Base-by-base conservation (phyloP, 2,113 vertebrate genomes). In the Hippoglossus stenolepis region DNA sequence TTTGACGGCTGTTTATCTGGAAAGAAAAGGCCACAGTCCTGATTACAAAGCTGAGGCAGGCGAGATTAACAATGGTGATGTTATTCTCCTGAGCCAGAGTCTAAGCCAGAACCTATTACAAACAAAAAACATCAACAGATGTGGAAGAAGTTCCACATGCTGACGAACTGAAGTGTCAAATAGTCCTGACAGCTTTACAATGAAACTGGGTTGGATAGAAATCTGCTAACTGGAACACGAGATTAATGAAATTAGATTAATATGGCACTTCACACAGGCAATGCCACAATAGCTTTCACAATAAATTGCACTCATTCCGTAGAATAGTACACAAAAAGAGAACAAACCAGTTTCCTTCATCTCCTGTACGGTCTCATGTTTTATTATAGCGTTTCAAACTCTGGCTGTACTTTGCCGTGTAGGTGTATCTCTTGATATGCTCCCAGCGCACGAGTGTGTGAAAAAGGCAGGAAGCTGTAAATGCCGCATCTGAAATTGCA, bases 401-500 rank as follows among this genome's bases (percentile, higher is more conserved):
- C 3, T 35, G 20, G 40, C 57, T 43, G 10, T 67, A 40, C 18
- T 74, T 63, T 56, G 38, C 4, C 31, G 4, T 65, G 81, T 75
- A 58, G 40, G 56, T 59, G 45, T 58, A 45, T 57, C 65, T 75
- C 56, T 72, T 38, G 40, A 72, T 51, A 0, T 61, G 68, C 56
- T 62, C 13, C 2, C 17, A 13, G 38, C 51, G 56, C 18, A 18
- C 35, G 45, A 70, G 45, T 28, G 64, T 21, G 68, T 28, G 26
- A 14, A 49, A 70, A 71, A 68, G 61, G 61, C 65, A 58, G 63
- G 54, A 65, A 54, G 28, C 76, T 67, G 76, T 73, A 80, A 87
- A 91, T 90, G 82, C 78, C 75, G 77, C 54, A 67, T 74, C 63
- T 84, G 38, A 67, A 85, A 85, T 63, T 85, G 68, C 73, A 66